Conservation (phyloP, 1,140 invertebrate species). For the Dinothrombium tinctorium region DNA sequence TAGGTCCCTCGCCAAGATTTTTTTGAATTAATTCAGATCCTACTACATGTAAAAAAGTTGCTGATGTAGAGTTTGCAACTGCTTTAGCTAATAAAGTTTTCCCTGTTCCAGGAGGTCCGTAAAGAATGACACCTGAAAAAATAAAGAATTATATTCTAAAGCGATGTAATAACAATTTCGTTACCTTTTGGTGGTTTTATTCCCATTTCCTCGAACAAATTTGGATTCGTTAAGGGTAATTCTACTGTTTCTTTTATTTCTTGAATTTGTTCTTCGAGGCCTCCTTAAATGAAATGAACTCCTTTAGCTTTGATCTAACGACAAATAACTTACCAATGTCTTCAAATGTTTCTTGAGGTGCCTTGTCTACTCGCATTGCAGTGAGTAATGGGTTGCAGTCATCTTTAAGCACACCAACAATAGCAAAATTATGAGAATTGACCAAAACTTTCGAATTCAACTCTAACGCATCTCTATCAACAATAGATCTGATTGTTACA, state of each 20-base stretch:
- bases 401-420: conserved; percentile 2
- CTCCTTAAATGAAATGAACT: conserved; percentile 38
- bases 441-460: background rate
- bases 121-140: conserved; percentile 41
- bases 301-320: conserved; percentile 98
- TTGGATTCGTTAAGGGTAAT: conserved; percentile 93
- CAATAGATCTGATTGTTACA: conserved; percentile 12
- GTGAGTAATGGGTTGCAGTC: background rate
- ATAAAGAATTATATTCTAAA: no score
- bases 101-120: conserved; percentile 74
- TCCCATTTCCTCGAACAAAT: conserved; percentile 99
- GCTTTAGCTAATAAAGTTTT: conserved; percentile 78
- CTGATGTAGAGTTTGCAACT: conserved; percentile 63
- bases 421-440: background rate
- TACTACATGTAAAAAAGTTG: conserved; percentile 70
- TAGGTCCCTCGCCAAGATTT: conserved; percentile 81
- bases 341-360: conserved; percentile 3
- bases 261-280: background rate
- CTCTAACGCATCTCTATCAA: background rate
- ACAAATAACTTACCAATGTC: conserved; percentile 3
- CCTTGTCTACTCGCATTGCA: conserved; percentile 1
- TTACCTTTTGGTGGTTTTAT: conserved; percentile 93
- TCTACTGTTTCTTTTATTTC: conserved; percentile 31
- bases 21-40: conserved; percentile 78
- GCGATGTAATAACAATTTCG: no score